Evolutionary conservation across 2,888 invertebrate species (phyloP).

Genomic region (Marasmarcha lunaedactyla): DNA sequence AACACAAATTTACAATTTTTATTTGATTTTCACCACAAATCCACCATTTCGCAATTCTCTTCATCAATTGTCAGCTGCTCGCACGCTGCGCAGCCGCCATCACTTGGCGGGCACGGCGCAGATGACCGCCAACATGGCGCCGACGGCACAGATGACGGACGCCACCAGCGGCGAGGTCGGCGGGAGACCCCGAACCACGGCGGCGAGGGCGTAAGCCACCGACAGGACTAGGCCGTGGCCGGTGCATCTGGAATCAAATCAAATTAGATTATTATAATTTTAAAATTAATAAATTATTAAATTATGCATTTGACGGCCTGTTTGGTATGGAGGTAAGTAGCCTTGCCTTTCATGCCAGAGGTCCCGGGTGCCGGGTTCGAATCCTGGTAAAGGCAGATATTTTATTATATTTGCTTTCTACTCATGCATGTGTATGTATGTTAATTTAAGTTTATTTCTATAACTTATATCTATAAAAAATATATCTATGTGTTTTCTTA

Average conservation of each 20-base stretch:
- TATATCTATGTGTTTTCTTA: too few species aligned
- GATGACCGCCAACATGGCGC: conserved; percentile 23
- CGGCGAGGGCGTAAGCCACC: conserved; percentile 58
- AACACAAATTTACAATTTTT: too few species aligned
- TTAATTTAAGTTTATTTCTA: not conserved
- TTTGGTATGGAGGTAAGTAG: too few species aligned
- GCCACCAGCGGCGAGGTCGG: conserved; percentile 32
- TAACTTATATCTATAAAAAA: not conserved
- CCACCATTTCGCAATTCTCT: too few species aligned
- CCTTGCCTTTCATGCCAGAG: too few species aligned
- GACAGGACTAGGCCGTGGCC: conserved; percentile 68
- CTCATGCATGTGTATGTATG: too few species aligned
- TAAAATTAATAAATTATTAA: not conserved
- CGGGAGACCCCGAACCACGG: conserved; percentile 35
- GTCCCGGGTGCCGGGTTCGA: too few species aligned
- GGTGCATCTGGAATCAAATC: conserved; percentile 49
- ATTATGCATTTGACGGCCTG: too few species aligned
- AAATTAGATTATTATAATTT: not conserved
- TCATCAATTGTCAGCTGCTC: too few species aligned
- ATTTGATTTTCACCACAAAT: too few species aligned
- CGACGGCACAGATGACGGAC: conserved; percentile 18
- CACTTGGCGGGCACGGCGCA: conserved; percentile 14
- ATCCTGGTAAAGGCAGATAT: too few species aligned
- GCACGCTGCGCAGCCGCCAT: not conserved
- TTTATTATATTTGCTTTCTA: too few species aligned